Evolutionary conservation across 2,113 vertebrate species (phyloP), one percentile per base, ranked within the genome.

Genomic region (Empidonax traillii): DNA sequence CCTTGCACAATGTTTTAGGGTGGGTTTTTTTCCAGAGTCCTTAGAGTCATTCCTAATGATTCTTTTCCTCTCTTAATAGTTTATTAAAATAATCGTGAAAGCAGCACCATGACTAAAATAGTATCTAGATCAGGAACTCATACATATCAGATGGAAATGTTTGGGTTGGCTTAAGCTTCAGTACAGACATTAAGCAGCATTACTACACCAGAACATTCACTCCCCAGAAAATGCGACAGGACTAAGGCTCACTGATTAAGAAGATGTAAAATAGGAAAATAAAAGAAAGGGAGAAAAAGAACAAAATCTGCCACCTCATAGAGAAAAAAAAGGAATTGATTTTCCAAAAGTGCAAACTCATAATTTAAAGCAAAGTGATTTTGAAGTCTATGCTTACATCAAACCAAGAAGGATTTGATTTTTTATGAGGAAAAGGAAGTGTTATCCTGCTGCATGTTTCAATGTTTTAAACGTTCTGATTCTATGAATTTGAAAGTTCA

Each of bases 291-390:
- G 20, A 25, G 10, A 12, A 46, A 14, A 66, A 12, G 4, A 56
- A 52, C 0, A 1, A 86, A 80, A 37, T 69, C 59, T 61, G 19
- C 12, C 3, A 52, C 23, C n/a, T 53, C 4, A 17, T 4, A 5
- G 8, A 46, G 3, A 18, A 49, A 61, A 81, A 63, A 62, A 13
- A 30, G 16, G 6, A 69, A 21, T 15, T 8, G 6, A 39, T 91
- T 63, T 87, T 75, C 25, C 27, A 47, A 43, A 53, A 63, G 12
- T 51, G 3, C 2, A 93, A 56, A 52, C 4, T 52, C 25, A 9
- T 71, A 1, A 58, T 56, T 74, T 66, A 66, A 93, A 77, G 9
- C 20, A 81, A 19, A 56, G 12, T 27, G 1, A 30, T 43, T 91
- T 78, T 56, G 24, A 91, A 87, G 12, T 33, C 31, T 49, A 49